Conservation (phyloP, 2,113 vertebrate genomes). For the Manacus vitellinus region DNA sequence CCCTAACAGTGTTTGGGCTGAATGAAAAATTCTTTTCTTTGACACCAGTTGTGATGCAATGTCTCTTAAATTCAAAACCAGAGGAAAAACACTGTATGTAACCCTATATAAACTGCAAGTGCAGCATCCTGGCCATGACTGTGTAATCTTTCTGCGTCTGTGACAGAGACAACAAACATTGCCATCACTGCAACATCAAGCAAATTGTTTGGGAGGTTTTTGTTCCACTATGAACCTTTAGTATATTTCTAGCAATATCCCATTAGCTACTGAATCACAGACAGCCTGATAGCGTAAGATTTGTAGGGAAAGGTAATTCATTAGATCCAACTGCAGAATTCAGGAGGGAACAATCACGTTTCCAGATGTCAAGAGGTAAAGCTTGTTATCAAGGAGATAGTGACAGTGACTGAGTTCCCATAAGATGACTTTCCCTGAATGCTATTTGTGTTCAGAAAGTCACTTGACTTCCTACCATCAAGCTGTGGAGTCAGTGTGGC, state of each 20-base stretch:
- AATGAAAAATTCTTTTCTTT: not conserved
- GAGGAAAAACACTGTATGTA: not conserved
- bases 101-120: not conserved
- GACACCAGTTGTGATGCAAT: not conserved
- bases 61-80: not conserved
- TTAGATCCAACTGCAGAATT: not conserved
- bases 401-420: not conserved
- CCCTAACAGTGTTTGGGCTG: not conserved
- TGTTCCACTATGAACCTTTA: not conserved
- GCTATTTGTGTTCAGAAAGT: not conserved
- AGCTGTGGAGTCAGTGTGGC: not conserved
- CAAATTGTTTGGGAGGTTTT: conserved; percentile 29
- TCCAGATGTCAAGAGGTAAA: not conserved
- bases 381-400: not conserved
- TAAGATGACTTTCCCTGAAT: not conserved
- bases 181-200: conserved; percentile 16
- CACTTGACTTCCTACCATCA: not conserved
- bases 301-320: not conserved
- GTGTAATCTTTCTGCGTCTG: not conserved
- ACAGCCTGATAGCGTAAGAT: fast-evolving
- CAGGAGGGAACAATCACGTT: not conserved
- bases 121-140: not conserved
- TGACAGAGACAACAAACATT: conserved; percentile 44
- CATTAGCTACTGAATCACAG: not conserved
- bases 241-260: not conserved